phyloP scores from a whole-genome alignment of 2,888 invertebrate genomes.

The Andrena praecox region DNA sequence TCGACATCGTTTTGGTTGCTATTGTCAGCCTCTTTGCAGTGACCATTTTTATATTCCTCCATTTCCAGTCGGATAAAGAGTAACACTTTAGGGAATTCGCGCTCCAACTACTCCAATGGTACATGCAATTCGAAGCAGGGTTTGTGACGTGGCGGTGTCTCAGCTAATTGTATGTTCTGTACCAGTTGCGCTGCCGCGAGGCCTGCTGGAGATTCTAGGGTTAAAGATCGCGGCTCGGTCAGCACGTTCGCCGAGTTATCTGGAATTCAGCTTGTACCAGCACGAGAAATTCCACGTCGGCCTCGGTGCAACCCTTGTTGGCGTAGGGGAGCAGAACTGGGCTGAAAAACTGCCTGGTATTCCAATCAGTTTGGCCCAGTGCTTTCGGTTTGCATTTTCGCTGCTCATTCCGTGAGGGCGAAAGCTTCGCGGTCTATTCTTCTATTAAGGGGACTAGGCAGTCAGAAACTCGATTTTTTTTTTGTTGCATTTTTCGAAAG shows the following conservation, averaged over 20 bases:
- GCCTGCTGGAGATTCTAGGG: conserved; percentile 23
- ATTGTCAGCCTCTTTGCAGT: too few species aligned
- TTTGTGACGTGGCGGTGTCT: conserved; percentile 19
- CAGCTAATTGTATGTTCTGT: conserved; percentile 6
- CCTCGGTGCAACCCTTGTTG: conserved; percentile 34
- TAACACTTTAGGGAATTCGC: not conserved
- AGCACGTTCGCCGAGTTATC: conserved; percentile 33
- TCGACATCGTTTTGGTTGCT: too few species aligned
- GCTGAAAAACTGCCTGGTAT: conserved; percentile 17
- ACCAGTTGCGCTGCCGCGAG: conserved; percentile 5
- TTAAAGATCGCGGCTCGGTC: conserved; percentile 48
- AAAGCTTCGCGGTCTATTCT: too few species aligned
- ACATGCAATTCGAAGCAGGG: conserved; percentile 37
- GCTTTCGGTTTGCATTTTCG: conserved; percentile 5
- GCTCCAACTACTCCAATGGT: conserved; percentile 31
- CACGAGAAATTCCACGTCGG: conserved; percentile 34
- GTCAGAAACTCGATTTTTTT: too few species aligned
- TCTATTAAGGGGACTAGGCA: too few species aligned
- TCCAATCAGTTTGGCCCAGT: conserved; percentile 16
- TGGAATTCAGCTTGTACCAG: conserved; percentile 47
- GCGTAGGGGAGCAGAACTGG: conserved; percentile 13
- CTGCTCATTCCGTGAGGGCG: not conserved
- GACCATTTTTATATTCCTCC: not conserved
- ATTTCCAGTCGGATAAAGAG: not conserved
- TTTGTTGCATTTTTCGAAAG: too few species aligned